These are phyloP conservation scores for Geodia barretti DNA, from an alignment of 37 sponge, comb jelly and placozoan species.

Conservation along the genomic window DNA sequence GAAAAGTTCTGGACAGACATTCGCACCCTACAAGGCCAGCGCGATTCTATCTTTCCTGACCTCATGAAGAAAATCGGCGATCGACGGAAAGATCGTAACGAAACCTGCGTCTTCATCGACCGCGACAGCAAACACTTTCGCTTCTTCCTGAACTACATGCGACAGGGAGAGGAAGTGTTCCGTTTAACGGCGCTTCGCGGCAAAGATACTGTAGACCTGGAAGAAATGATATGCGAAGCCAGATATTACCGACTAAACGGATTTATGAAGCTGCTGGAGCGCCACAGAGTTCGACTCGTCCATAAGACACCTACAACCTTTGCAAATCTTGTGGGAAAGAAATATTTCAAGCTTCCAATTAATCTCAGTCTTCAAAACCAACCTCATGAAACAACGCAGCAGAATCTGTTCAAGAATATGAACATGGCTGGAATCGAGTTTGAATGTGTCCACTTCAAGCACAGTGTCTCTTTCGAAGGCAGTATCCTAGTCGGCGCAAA, in stretches of 20 bases:
- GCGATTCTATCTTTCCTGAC: constrained; percentile 22
- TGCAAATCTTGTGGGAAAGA: not conserved
- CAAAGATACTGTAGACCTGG: not conserved
- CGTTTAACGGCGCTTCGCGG: not conserved
- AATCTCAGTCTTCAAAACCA: not conserved
- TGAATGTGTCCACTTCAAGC: constrained; percentile 17
- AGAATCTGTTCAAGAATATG: not conserved
- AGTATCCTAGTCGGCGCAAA: constrained; percentile 25
- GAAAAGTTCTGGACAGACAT: not conserved
- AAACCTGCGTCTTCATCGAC: constrained; percentile 35
- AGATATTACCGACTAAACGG: constrained; percentile 24
- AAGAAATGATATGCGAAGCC: constrained; percentile 41
- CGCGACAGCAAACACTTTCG: constrained; percentile 47
- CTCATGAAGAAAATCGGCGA: not conserved
- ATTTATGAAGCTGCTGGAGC: constrained; percentile 8
- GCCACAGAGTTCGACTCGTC: not conserved
- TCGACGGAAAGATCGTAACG: not conserved
- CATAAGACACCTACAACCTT: not conserved
- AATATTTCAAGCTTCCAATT: not conserved
- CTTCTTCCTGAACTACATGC: constrained; percentile 50
- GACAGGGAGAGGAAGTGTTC: constrained; percentile 26
- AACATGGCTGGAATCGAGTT: constrained; percentile 23
- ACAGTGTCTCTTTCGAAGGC: constrained; percentile 21
- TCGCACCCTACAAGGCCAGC: constrained; percentile 1
- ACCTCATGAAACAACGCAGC: not conserved